Percentiles rank a stretch among this genome's conserved stretches.
These are phyloP conservation scores for Neoascia interrupta DNA, from an alignment of 2,888 invertebrate species.

Conservation along the genomic window DNA sequence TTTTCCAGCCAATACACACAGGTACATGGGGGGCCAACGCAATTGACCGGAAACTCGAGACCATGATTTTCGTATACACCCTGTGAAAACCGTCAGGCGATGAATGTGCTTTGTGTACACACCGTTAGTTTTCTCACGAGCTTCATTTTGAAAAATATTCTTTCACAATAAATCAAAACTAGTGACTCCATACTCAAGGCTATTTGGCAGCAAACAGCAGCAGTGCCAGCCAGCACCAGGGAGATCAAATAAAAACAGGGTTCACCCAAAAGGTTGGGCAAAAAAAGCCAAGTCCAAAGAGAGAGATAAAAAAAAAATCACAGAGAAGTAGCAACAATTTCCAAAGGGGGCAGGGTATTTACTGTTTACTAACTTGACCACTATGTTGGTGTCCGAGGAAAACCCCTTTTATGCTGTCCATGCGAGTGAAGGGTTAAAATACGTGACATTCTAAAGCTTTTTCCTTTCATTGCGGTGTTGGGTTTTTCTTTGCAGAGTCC, in stretches of 20 bases:
- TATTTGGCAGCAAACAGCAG: not conserved
- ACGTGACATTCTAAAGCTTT: constrained; percentile 53
- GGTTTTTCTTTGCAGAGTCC: constrained; percentile 9
- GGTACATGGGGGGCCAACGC: too few relatives aligned
- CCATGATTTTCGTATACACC: not conserved
- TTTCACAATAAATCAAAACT: constrained; percentile 40
- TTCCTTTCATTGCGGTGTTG: not conserved
- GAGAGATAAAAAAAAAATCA: too few relatives aligned
- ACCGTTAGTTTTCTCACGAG: not conserved
- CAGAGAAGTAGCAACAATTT: too few relatives aligned
- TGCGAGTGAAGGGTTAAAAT: constrained; percentile 7
- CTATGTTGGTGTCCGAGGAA: too few relatives aligned
- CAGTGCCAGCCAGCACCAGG: not conserved
- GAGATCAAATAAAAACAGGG: constrained; percentile 21
- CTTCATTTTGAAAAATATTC: constrained; percentile 26
- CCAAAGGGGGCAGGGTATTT: constrained; percentile 10
- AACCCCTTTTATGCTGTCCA: constrained; percentile 5
- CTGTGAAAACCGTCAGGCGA: not conserved
- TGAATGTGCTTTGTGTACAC: not conserved
- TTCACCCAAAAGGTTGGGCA: constrained; percentile 4
- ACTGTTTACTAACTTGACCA: too few relatives aligned
- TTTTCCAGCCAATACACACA: not conserved
- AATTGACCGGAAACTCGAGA: constrained; percentile 52
- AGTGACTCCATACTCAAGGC: not conserved
- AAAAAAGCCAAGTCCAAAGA: not conserved